Evolutionary conservation across 1,140 invertebrate species (phyloP), one percentile per base, ranked within the genome.

Genomic region (Lutraria rhynchaena): DNA sequence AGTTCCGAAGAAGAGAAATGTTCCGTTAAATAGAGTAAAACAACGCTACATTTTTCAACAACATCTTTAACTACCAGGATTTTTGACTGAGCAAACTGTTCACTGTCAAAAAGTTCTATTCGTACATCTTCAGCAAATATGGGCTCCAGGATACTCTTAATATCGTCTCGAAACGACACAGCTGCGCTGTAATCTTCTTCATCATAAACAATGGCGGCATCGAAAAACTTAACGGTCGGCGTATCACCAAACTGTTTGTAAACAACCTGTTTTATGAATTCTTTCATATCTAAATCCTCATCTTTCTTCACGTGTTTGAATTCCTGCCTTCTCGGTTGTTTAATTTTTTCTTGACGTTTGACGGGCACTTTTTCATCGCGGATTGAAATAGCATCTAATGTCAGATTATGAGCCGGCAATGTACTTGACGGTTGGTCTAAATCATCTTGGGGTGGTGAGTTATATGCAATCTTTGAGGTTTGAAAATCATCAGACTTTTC

Each of bases 201-300:
- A 70, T 81, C 77, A 58, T 81, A 81, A 46, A 81, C 67, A 35
- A 81, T 51, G 3, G 44, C 77, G 13, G 65, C 63, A 71, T 81
- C 77, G 33, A 70, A 81, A 51, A 41, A 61, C 24, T 67, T 77
- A 9, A 75, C 24, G 13, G 27, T 19, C 15, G 15, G n/a, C 17
- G 51, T 9, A 24, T 74, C 41, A 44, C 51, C 19, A 75, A 44
- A 9, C 11, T 75, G 0, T 44, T 58, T 35, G 5, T 57, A 1
- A 37, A 73, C 49, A 0, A 44, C 19, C 19, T 37, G 4, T 73
- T 22, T 35, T 4, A 57, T 73, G 31, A 55, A 41, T 13, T 58
- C 22, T 24, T 57, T 22, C 31, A 73, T 37, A n/a, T 73, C 35
- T 1, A 41, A 7, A 41, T 41, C 37, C 15, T 41, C 37, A 41